Percentiles rank a stretch among this genome's conserved stretches.
Evolutionary conservation across 2,113 vertebrate genomes (phyloP).

Genomic region (Porphyrio hochstetteri): DNA sequence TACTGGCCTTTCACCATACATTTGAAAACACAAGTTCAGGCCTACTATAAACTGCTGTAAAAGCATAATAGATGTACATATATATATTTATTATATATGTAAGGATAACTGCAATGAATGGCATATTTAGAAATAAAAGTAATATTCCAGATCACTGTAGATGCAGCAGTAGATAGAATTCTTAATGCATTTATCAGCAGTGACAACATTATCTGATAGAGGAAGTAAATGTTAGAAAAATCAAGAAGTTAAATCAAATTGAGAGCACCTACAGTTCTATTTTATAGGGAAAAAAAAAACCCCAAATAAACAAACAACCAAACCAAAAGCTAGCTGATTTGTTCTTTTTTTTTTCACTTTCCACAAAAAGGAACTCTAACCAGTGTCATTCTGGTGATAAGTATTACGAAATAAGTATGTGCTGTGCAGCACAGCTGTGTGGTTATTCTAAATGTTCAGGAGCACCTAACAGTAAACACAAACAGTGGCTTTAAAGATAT

Average conservation of each 20-base stretch:
- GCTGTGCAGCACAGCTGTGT: constrained; percentile 39
- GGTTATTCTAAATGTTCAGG: constrained; percentile 51
- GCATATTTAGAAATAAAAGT: constrained; percentile 55
- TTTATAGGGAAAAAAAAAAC: constrained; percentile 28
- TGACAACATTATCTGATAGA: constrained; percentile 40
- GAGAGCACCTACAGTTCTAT: constrained; percentile 48
- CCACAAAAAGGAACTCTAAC: constrained; percentile 48
- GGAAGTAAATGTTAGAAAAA: constrained; percentile 44
- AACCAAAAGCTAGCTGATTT: neutral
- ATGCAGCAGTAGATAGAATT: constrained; percentile 53
- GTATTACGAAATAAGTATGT: constrained; percentile 52
- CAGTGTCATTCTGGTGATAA: constrained; percentile 21
- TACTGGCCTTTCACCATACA: neutral
- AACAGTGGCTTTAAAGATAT: constrained; percentile 63
- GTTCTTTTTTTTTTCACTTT: constrained; percentile 32
- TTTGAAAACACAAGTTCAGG: constrained; percentile 36
- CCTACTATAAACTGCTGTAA: constrained; percentile 22
- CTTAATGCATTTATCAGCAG: constrained; percentile 46
- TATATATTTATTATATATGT: neutral
- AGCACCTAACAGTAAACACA: constrained; percentile 66
- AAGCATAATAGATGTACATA: constrained; percentile 38
- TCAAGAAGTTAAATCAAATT: constrained; percentile 60
- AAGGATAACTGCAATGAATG: constrained; percentile 20
- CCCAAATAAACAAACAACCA: too few species aligned
- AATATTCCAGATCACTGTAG: constrained; percentile 38